Evolutionary conservation across 2,113 vertebrate genomes (phyloP).

Genomic region (Stegostoma tigrinum): DNA sequence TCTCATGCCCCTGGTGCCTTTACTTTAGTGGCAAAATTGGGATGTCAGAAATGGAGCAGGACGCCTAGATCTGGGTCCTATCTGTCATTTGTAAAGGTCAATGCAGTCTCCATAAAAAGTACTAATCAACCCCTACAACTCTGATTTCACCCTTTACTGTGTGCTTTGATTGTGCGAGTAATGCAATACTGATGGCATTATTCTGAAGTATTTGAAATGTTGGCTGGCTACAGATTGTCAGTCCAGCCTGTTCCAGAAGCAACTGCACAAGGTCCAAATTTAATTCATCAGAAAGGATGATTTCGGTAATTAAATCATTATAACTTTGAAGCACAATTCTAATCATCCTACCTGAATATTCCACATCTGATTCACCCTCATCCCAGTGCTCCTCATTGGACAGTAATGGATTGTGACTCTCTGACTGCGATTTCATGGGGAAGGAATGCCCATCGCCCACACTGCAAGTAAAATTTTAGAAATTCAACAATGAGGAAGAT

Average conservation of each 20-base stretch:
- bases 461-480: slow-evolving; percentile 52
- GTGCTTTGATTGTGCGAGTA: background rate
- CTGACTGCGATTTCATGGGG: slow-evolving; percentile 69
- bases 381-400: slow-evolving; percentile 81
- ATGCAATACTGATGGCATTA: background rate
- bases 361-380: slow-evolving; percentile 73
- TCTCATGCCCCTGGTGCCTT: background rate
- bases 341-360: slow-evolving; percentile 65
- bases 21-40: background rate
- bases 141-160: background rate
- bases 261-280: background rate
- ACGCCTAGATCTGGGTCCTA: no score
- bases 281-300: background rate
- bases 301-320: background rate
- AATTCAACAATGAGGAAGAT: background rate
- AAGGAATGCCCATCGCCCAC: slow-evolving; percentile 89
- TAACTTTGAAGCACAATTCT: background rate
- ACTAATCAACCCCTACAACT: background rate
- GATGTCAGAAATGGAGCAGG: background rate
- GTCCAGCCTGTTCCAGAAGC: background rate
- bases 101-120: no score
- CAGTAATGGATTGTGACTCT: slow-evolving; percentile 78
- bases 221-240: background rate
- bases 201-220: background rate
- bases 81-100: no score